Base-by-base conservation (phyloP, 2,113 vertebrate genomes). In the Struthio camelus region DNA sequence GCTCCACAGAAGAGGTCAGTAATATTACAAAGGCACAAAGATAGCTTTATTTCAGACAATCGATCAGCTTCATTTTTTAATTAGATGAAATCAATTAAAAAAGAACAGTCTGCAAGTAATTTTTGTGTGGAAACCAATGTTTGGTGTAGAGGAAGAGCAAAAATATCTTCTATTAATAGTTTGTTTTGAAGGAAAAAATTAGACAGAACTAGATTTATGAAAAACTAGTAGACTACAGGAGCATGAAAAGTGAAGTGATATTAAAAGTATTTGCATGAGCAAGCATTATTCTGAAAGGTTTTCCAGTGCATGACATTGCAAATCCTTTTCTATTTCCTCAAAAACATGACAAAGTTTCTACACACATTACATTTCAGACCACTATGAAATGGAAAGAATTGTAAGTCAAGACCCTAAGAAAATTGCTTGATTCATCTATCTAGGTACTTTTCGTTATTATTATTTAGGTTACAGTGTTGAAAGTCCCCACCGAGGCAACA, bases 71-170 rank as follows among this genome's bases (percentile, higher is more conserved):
- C 58, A 70, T 34, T 16, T 72, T 54, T 91, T 87, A 51, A 78
- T 78, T 8, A 77, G 85, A 90, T 50, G 61, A 46, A 87, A 91
- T 77, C 12, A 69, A 61, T 27, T 80, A 11, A 62, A 54, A 85
- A 90, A 53, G 46, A 85, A 44, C 66, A 94, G 58, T 36, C 84
- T 94, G 65, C 46, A 79, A 89, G 65, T 77, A 80, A 78, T 94
- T 64, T 71, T 80, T 85, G n/a, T 89, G 40, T 90, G 64, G 75
- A 94, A 97, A 94, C 64, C 89, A 94, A 93, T 65, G 3, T 80
- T 89, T 83, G 70, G 38, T 84, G 76, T 51, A 92, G 38, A 94
- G 54, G 9, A 94, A 64, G 48, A 82, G 89, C 17, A 93, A 90
- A 93, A 89, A 1, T 19, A n/a, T 80, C 51, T 85, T 86, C 87